Percentiles rank a stretch among this genome's conserved stretches.
Evolutionary conservation across 2,888 invertebrate species (phyloP).

Genomic region (Hoplodrina ambigua): DNA sequence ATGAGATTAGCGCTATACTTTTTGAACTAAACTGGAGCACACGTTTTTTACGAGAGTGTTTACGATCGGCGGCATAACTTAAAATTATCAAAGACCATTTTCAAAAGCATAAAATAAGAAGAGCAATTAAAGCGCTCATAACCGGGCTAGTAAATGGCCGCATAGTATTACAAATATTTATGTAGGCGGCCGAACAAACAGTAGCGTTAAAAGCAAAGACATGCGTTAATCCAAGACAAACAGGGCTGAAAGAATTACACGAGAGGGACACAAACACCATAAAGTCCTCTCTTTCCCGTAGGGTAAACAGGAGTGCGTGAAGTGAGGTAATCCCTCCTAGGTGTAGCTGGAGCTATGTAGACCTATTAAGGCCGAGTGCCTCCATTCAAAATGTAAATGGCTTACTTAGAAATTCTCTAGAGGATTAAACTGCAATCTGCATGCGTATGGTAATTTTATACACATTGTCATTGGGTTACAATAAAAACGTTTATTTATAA

Average conservation of each 20-base stretch:
- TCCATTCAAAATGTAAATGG: slow-evolving; percentile 82
- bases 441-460: slow-evolving; percentile 76
- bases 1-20: slow-evolving; percentile 75
- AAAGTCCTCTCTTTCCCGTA: slow-evolving; percentile 76
- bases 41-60: slow-evolving; percentile 75
- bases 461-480: slow-evolving; percentile 63
- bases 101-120: slow-evolving; percentile 85
- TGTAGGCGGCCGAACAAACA: slow-evolving; percentile 85
- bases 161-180: slow-evolving; percentile 86
- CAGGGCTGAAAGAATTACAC: slow-evolving; percentile 86
- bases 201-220: slow-evolving; percentile 89
- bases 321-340: slow-evolving; percentile 85
- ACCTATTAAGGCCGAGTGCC: slow-evolving; percentile 80
- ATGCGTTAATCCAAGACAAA: slow-evolving; percentile 88
- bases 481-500: slow-evolving; percentile 57
- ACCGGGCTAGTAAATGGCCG: slow-evolving; percentile 82
- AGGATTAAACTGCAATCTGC: slow-evolving; percentile 81
- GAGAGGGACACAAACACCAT: slow-evolving; percentile 84
- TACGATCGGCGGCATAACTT: slow-evolving; percentile 78
- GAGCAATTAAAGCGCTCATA: slow-evolving; percentile 87
- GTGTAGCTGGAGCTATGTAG: slow-evolving; percentile 72
- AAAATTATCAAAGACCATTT: slow-evolving; percentile 82
- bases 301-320: slow-evolving; percentile 81
- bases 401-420: slow-evolving; percentile 80
- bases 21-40: slow-evolving; percentile 74